Evolutionary conservation across 1,140 invertebrate species (phyloP).

Genomic region (Oedothorax gibbosus): DNA sequence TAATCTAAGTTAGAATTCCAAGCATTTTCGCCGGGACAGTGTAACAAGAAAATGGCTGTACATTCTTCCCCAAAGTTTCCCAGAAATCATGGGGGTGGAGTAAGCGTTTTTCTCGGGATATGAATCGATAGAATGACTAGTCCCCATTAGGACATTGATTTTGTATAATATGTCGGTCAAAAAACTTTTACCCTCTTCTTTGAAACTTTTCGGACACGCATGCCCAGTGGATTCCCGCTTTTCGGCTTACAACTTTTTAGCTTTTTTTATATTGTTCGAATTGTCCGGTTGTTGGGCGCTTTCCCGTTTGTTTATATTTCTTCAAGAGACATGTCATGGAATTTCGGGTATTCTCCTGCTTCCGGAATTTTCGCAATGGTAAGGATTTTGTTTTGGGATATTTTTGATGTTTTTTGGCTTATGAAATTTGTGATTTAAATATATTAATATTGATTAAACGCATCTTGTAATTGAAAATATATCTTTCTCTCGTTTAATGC

Average conservation of each 20-base stretch:
- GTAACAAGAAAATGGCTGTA: too few relatives aligned
- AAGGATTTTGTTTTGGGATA: background rate
- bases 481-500: too few relatives aligned
- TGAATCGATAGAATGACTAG: slow-evolving; percentile 52
- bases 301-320: slow-evolving; percentile 29
- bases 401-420: background rate
- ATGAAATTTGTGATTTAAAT: background rate
- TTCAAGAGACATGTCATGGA: slow-evolving; percentile 26
- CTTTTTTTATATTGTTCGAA: background rate
- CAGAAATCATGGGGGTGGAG: background rate
- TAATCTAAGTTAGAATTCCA: too few relatives aligned
- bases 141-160: slow-evolving; percentile 49
- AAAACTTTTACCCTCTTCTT: slow-evolving; percentile 55
- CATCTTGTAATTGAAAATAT: too few relatives aligned
- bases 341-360: slow-evolving; percentile 15
- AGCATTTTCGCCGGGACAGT: too few relatives aligned
- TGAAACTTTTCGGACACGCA: slow-evolving; percentile 49
- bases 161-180: background rate
- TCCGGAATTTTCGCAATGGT: slow-evolving; percentile 8
- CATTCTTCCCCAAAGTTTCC: too few relatives aligned
- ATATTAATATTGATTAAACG: too few relatives aligned
- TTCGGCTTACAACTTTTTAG: slow-evolving; percentile 9
- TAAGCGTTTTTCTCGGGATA: slow-evolving; percentile 40
- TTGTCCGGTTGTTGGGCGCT: slow-evolving; percentile 2
- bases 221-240: slow-evolving; percentile 18